phyloP scores from a whole-genome alignment of 2,113 vertebrate genomes.

The Phodopus roborovskii region DNA sequence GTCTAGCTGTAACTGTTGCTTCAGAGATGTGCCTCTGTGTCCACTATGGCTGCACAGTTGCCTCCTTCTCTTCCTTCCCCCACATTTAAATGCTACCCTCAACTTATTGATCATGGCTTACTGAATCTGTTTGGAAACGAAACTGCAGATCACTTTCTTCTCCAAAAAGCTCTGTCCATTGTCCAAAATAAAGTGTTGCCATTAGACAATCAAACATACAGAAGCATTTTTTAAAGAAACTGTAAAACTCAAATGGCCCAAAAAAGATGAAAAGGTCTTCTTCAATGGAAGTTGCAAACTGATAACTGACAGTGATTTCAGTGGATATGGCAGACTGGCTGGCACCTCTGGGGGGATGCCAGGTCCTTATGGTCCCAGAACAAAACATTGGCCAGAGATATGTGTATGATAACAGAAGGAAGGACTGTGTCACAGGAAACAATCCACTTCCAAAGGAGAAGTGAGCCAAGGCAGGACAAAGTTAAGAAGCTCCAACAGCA shows the following conservation, averaged over 20 bases:
- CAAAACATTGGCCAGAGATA: background rate
- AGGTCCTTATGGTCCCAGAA: background rate
- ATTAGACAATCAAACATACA: constrained; percentile 2
- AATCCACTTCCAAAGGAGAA: background rate
- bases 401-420: background rate
- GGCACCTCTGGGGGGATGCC: background rate
- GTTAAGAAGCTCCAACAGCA: background rate
- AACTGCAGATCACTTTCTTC: background rate
- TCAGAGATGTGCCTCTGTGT: background rate
- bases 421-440: background rate
- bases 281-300: background rate
- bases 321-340: background rate
- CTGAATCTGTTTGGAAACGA: background rate
- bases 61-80: background rate
- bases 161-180: background rate
- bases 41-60: background rate
- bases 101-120: background rate
- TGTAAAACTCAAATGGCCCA: background rate
- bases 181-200: background rate
- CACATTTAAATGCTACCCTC: background rate
- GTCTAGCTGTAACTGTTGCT: background rate
- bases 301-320: background rate
- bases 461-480: background rate
- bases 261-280: background rate
- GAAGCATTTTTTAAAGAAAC: background rate